phyloP scores from a whole-genome alignment of 2,888 invertebrate species.

The Rosalia funebris region DNA sequence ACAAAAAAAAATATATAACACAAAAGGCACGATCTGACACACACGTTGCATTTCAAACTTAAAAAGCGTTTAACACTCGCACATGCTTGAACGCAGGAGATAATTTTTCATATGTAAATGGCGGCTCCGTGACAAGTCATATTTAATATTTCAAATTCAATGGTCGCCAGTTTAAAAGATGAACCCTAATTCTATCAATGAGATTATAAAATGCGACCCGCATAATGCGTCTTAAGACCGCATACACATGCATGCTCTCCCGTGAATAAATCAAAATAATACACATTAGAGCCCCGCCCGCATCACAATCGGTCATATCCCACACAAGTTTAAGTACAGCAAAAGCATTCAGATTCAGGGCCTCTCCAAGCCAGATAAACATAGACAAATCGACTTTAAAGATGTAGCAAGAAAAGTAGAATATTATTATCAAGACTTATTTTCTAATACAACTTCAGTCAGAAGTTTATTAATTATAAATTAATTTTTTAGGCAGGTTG shows the following conservation, averaged over 20 bases:
- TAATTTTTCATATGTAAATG: constrained; percentile 19
- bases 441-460: too few species aligned
- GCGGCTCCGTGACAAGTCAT: not conserved
- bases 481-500: too few species aligned
- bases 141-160: constrained; percentile 17
- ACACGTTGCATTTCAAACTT: not conserved
- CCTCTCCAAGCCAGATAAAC: not conserved
- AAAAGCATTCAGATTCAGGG: not conserved
- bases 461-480: too few species aligned
- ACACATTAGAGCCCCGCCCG: constrained; percentile 25
- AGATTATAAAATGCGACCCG: constrained; percentile 37
- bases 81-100: constrained; percentile 4
- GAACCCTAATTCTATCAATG: constrained; percentile 24
- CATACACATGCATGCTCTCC: constrained; percentile 34
- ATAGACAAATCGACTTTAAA: too few species aligned
- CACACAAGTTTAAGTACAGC: constrained; percentile 12
- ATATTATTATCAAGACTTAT: too few species aligned
- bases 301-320: constrained; percentile 13
- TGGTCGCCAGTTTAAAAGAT: constrained; percentile 11
- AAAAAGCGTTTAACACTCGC: not conserved
- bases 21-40: not conserved
- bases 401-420: too few species aligned
- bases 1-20: not conserved
- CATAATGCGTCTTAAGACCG: constrained; percentile 41
- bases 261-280: constrained; percentile 44